Percentiles rank a stretch among this genome's conserved stretches.
These are phyloP conservation scores for Pemphigus obesinymphae DNA, from an alignment of 1,140 invertebrate genomes.

Conservation along the genomic window DNA sequence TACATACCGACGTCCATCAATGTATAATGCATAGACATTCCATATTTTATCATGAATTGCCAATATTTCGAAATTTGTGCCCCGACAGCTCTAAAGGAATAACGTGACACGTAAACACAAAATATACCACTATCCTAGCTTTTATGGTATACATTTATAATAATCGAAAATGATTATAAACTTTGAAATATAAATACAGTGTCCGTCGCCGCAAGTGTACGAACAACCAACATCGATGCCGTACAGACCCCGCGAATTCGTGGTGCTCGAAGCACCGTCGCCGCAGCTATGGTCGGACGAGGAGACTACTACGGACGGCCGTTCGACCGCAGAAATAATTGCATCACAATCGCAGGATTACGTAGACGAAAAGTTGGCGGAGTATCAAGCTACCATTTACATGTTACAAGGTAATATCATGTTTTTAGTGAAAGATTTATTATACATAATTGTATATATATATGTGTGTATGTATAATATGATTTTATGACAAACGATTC, in stretches of 20 bases:
- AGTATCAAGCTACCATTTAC: slow-evolving; percentile 87
- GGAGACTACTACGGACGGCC: slow-evolving; percentile 55
- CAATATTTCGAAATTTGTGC: too few relatives aligned
- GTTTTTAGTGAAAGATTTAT: background rate
- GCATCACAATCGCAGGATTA: slow-evolving; percentile 90
- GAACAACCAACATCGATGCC: background rate
- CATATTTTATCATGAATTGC: too few relatives aligned
- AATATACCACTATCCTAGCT: too few relatives aligned
- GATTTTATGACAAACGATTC: background rate
- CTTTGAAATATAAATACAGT: background rate
- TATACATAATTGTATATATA: background rate
- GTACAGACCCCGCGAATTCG: slow-evolving; percentile 11
- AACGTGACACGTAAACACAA: too few relatives aligned
- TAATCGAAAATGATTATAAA: too few relatives aligned
- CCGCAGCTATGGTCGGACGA: slow-evolving; percentile 22
- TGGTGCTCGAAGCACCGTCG: slow-evolving; percentile 30
- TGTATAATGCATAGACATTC: too few relatives aligned
- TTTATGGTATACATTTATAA: too few relatives aligned
- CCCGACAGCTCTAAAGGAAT: too few relatives aligned
- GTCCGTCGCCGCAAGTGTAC: slow-evolving; percentile 23
- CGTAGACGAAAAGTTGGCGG: slow-evolving; percentile 85
- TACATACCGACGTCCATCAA: too few relatives aligned
- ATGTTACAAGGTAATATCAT: slow-evolving; percentile 71
- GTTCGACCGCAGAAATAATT: slow-evolving; percentile 84
- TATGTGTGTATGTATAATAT: background rate